Base-by-base conservation (phyloP, 2,113 vertebrate species). In the Rhinogobius similis region DNA sequence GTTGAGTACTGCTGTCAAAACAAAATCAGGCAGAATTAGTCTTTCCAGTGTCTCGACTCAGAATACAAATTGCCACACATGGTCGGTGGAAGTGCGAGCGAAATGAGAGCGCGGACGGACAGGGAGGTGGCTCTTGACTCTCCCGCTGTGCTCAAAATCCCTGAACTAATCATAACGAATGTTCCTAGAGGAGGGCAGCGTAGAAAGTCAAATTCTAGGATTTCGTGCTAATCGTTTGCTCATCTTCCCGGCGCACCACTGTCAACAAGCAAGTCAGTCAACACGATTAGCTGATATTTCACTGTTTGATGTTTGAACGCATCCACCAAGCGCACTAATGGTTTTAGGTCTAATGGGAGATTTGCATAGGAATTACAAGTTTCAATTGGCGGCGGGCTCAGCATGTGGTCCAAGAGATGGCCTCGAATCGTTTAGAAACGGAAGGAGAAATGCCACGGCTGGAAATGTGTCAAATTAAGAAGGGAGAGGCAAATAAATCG, bases 1-100 rank as follows among this genome's bases (percentile, higher is more conserved):
- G 43, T 62, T 69, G 36, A 82, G 58, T 36, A 53, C 71, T 72
- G 53, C 36, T 53, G 52, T 78, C 72, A 58, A 63, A 68, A 80
- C 29, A 50, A 71, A 90, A 87, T 86, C 81, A 64, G 66, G 63
- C 55, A 65, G 85, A 82, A 86, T 83, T 82, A 76, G 70, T 56
- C 55, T 72, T 71, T 72, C 1, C 5, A 70, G 73, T 77, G 64
- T 29, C 71, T 72, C 50, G 0, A 0, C 26, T 24, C 67, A 74
- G 62, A 77, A 79, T 66, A 66, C 62, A 82, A 78, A 87, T 84
- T 41, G 55, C 67, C 67, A 55, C 68, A 77, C 50, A 64, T 62
- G n/a, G 62, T 76, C 72, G 78, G 13, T 11, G n/a, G 26, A 62
- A 62, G 24, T 72, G 63, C 73, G 53, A 70, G 75, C 53, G 70